phyloP scores from a whole-genome alignment of 2,888 invertebrate species.

The Molanna angustata region DNA sequence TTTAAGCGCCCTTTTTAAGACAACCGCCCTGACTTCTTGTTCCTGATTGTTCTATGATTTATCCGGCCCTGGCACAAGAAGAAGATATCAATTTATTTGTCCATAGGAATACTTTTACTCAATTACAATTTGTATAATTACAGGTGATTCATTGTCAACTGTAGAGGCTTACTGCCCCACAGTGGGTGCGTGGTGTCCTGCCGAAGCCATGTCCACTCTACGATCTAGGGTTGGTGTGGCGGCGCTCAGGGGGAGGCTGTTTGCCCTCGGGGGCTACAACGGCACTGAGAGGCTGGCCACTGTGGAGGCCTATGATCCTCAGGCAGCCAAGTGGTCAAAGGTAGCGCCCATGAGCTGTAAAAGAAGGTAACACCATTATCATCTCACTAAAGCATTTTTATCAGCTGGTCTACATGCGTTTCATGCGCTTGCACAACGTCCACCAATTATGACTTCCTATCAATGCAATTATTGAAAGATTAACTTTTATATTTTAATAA shows the following conservation, averaged over 20 bases:
- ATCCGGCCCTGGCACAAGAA: no score
- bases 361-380: slow-evolving; percentile 71
- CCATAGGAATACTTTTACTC: not conserved
- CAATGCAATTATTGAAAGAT: no score
- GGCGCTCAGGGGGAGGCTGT: slow-evolving; percentile 72
- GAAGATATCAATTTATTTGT: no score
- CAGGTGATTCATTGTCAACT: slow-evolving; percentile 75
- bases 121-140: slow-evolving; percentile 12
- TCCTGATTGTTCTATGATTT: no score
- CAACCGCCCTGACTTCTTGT: no score
- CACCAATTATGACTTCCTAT: no score
- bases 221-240: slow-evolving; percentile 82
- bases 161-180: slow-evolving; percentile 81
- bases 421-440: no score
- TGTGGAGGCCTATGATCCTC: slow-evolving; percentile 81
- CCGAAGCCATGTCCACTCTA: slow-evolving; percentile 80
- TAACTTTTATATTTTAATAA: no score
- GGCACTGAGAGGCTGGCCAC: slow-evolving; percentile 78
- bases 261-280: slow-evolving; percentile 84
- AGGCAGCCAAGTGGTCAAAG: slow-evolving; percentile 68
- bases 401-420: no score
- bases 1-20: no score
- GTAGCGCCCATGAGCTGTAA: slow-evolving; percentile 79
- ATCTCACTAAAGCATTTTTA: no score
- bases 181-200: slow-evolving; percentile 68